Evolutionary conservation across 2,888 invertebrate species (phyloP), one percentile per base, ranked within the genome.

Genomic region (Plebejus argus): DNA sequence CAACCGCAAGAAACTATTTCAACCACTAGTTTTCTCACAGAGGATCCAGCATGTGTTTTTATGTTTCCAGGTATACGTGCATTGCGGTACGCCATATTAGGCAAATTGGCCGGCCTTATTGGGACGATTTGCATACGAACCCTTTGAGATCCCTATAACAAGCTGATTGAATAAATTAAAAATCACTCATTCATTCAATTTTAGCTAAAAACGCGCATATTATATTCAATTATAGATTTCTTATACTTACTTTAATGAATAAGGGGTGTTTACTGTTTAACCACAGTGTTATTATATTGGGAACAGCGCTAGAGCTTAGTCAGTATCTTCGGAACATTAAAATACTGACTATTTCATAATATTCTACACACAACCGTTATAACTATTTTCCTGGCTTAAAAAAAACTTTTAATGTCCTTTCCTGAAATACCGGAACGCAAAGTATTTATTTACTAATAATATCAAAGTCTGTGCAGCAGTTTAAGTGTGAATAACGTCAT

Each of bases 71-170:
- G 66, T 66, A 66, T 10, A 28, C 66, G 23, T 66, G 66, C 23
- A 23, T 61, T 23, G 66, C 7, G 10, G 23, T 28, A 1, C 15
- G 66, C 66, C 66, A 66, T 66, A 66, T 28, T 66, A 66, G 66
- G 66, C 66, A 66, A 66, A 66, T 66, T 66, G 66, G 66, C 66
- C 15, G 28, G 66, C 66, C 66, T 28, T 66, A 66, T 66, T 33
- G 33, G 66, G 12, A 15, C 66, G 15, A 66, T 66, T 66, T 66
- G 66, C 66, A 66, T 66, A 66, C 66, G 66, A 18, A 66, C 66
- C 66, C 66, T 66, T 61, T 33, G 28, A 66, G 66, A 66, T 66
- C 66, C 66, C 28, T 20, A 18, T 33, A 66, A 33, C 66, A 15
- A 66, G 66, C 66, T 66, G 28, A 66, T 33, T 66, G 28, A 33